These are phyloP conservation scores for Chitala chitala DNA, from an alignment of 2,113 vertebrate species.

Conservation along the genomic window DNA sequence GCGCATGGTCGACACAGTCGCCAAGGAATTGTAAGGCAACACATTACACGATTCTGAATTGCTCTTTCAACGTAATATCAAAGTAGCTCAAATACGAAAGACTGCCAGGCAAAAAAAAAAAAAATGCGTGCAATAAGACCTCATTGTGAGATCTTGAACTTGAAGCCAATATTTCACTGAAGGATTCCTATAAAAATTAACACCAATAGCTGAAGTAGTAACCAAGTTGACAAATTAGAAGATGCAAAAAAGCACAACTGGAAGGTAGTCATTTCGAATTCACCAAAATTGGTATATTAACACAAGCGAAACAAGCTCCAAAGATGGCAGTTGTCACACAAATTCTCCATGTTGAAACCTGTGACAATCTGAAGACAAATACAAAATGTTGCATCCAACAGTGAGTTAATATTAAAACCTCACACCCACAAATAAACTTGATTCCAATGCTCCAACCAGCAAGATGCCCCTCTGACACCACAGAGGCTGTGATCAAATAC, in stretches of 20 bases:
- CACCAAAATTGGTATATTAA: neutral
- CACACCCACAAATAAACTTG: neutral
- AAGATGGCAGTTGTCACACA: neutral
- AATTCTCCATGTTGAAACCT: neutral
- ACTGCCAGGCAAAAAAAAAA: neutral
- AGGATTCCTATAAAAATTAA: no score
- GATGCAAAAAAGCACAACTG: neutral
- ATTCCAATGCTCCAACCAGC: neutral
- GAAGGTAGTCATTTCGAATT: neutral
- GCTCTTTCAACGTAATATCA: no score
- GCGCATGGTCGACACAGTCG: neutral
- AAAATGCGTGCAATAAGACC: neutral
- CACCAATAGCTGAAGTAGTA: no score
- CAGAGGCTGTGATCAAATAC: no score
- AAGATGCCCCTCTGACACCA: no score
- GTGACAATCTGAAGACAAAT: slow-evolving; percentile 16
- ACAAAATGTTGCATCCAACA: slow-evolving; percentile 11
- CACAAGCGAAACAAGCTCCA: neutral
- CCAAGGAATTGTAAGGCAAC: slow-evolving; percentile 4
- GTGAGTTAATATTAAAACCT: slow-evolving; percentile 3
- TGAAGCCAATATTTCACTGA: neutral
- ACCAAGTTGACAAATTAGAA: no score
- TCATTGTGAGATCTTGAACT: neutral
- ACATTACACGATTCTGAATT: slow-evolving; percentile 22
- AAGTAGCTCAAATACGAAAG: no score